Conservation (phyloP, 2,888 invertebrate species). For the Chloroclystis v-ata region DNA sequence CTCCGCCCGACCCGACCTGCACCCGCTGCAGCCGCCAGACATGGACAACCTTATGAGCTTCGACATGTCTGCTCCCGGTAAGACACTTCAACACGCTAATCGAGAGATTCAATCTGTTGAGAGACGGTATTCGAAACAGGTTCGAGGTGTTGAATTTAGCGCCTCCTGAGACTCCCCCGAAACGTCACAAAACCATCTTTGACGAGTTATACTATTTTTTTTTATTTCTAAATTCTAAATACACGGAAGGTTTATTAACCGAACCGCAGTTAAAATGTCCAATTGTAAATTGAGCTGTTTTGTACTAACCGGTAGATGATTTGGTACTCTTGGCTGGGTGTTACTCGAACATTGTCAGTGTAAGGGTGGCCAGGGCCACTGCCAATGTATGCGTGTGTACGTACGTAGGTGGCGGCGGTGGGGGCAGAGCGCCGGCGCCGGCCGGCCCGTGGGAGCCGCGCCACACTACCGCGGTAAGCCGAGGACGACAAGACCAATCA, state of each 20-base stretch:
- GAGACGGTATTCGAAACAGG: constrained; percentile 4
- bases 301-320: constrained; percentile 14
- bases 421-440: constrained; percentile 61
- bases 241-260: neutral
- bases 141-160: constrained; percentile 4
- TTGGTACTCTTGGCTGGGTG: constrained; percentile 15
- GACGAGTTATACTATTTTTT: constrained; percentile 1
- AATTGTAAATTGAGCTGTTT: neutral
- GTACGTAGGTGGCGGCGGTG: constrained; percentile 74
- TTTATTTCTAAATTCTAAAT: neutral
- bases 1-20: constrained; percentile 76
- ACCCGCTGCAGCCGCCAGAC: constrained; percentile 79
- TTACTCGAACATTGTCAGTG: constrained; percentile 17
- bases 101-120: too few relatives aligned
- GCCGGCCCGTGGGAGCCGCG: constrained; percentile 66
- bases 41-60: constrained; percentile 84
- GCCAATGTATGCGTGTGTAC: constrained; percentile 66
- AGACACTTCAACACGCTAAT: constrained; percentile 23
- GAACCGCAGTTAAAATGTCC: neutral
- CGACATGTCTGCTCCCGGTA: constrained; percentile 82
- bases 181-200: constrained; percentile 13
- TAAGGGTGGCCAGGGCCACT: constrained; percentile 15
- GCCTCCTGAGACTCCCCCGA: constrained; percentile 2
- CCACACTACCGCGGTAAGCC: constrained; percentile 72
- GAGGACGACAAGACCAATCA: constrained; percentile 60